A percentile compares a stretch with the other conserved stretches of the same genome.
Conservation (phyloP, 2,797 vertebrate species). For the Acrocephalus scirpaceus region DNA sequence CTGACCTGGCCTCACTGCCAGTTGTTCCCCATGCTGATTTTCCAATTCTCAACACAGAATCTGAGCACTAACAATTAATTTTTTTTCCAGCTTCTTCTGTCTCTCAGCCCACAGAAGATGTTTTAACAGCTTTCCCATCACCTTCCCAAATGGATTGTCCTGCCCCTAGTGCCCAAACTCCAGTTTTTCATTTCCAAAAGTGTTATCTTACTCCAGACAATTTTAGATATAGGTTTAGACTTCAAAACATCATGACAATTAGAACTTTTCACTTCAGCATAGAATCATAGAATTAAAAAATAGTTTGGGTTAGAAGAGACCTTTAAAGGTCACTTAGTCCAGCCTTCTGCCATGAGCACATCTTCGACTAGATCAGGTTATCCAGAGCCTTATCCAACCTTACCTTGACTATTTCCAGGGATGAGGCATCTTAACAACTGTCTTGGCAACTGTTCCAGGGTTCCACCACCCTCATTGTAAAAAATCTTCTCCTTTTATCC, state of each 20-base stretch:
- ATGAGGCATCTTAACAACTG: not conserved
- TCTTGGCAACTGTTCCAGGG: not conserved
- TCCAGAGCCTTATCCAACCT: not conserved
- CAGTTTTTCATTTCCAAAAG: not conserved
- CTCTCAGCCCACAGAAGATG: not conserved
- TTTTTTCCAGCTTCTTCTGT: not conserved
- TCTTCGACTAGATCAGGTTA: not conserved
- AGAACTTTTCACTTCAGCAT: not conserved
- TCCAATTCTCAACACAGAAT: not conserved
- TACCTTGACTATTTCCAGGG: not conserved
- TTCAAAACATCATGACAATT: not conserved
- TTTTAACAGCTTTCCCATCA: not conserved
- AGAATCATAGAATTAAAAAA: not conserved
- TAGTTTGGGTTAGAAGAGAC: not conserved
- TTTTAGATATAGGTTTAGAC: not conserved
- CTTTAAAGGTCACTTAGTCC: not conserved
- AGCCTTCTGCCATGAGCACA: rapidly evolving
- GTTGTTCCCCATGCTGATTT: not conserved
- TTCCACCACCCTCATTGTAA: not conserved
- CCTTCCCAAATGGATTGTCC: not conserved
- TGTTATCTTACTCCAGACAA: not conserved
- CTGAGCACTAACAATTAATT: not conserved
- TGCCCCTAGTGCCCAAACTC: not conserved
- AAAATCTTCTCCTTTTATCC: not conserved
- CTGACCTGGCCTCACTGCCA: not conserved